Evolutionary conservation across 1,140 invertebrate species (phyloP).

Genomic region (Cephus cinctus): DNA sequence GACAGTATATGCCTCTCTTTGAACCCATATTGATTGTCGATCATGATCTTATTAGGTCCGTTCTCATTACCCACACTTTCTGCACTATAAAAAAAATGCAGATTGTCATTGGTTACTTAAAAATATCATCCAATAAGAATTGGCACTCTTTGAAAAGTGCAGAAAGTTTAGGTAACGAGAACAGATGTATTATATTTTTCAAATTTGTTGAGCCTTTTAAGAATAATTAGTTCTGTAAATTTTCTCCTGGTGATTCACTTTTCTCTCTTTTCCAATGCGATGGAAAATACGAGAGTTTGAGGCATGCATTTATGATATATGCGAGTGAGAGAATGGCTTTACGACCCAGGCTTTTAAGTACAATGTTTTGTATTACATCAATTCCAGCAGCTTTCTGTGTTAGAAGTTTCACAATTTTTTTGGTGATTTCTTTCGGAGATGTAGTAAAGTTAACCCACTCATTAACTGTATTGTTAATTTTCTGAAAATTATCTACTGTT

Average conservation of each 20-base stretch:
- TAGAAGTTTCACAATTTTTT: constrained; percentile 21
- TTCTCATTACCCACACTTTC: no score
- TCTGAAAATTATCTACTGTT: constrained; percentile 6
- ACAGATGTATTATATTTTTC: no score
- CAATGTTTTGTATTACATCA: constrained; percentile 28
- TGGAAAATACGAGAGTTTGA: constrained; percentile 33
- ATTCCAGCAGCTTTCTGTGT: constrained; percentile 34
- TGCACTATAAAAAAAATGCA: no score
- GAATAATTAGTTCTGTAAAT: neutral
- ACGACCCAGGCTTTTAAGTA: constrained; percentile 22
- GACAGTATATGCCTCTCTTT: no score
- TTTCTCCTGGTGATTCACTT: no score
- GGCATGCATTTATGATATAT: constrained; percentile 32
- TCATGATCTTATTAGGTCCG: no score
- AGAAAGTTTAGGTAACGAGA: no score
- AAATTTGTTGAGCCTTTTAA: no score
- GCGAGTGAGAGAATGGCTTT: constrained; percentile 19
- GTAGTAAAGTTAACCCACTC: constrained; percentile 16
- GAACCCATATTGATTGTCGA: no score
- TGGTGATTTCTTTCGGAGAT: constrained; percentile 18
- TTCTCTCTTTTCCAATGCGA: constrained; percentile 34
- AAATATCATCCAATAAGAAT: no score
- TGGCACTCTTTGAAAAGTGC: no score
- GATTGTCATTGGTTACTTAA: no score
- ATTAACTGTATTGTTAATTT: neutral